Evolutionary conservation across 2,888 invertebrate species (phyloP).

Genomic region (Barypeithes pellucidus): DNA sequence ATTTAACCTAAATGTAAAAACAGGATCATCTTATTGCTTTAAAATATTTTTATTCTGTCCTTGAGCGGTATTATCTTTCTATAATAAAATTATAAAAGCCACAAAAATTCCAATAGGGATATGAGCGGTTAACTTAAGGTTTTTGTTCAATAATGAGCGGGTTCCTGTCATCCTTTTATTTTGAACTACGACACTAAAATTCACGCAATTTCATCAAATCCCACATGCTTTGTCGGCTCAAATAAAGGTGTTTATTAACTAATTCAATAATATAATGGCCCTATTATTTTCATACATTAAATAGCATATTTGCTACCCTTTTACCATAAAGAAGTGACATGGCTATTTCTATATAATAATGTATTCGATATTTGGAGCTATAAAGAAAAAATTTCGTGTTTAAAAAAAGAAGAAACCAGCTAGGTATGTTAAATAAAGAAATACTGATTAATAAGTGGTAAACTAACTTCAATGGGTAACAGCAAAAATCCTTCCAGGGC

Average conservation of each 20-base stretch:
- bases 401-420: no score
- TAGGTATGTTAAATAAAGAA: no score
- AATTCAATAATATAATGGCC: constrained; percentile 37
- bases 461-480: no score
- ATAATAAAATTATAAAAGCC: not conserved
- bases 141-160: not conserved
- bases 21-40: no score
- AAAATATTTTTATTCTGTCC: no score
- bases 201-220: not conserved
- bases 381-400: no score
- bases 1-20: no score
- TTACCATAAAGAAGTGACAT: not conserved
- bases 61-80: no score
- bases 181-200: not conserved
- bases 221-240: not conserved
- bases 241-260: constrained; percentile 30
- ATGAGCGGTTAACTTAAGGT: not conserved
- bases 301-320: not conserved
- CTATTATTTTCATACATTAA: constrained; percentile 12
- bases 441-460: no score
- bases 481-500: no score
- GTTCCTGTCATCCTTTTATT: not conserved
- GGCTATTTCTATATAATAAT: no score
- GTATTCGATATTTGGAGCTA: no score
- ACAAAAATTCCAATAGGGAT: not conserved